Conservation (phyloP, 2,797 vertebrate species). For the Lophius americanus region DNA sequence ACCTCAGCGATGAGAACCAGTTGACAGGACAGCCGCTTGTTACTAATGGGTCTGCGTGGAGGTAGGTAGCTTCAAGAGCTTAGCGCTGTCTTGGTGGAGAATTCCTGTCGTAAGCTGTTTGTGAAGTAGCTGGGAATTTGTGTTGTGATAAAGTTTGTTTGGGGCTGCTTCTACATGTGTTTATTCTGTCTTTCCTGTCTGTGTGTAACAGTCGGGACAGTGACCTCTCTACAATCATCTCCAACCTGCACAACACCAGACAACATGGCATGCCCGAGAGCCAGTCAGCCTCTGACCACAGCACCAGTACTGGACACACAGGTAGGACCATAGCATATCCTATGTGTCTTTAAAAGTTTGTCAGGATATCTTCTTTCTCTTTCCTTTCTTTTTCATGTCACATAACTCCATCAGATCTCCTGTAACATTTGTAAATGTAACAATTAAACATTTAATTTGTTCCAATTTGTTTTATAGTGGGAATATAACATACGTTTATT, state of each 20-base stretch:
- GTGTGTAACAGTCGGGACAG: conserved; percentile 88
- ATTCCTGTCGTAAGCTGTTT: conserved; percentile 48
- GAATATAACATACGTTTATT: conserved; percentile 80
- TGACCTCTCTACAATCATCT: conserved; percentile 94
- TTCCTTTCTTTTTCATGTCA: not conserved
- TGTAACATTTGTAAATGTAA: conserved; percentile 59
- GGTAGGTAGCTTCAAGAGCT: conserved; percentile 37
- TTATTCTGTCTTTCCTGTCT: conserved; percentile 39
- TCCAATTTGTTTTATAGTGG: conserved; percentile 79
- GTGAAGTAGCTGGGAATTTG: conserved; percentile 17
- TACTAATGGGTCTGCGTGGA: conserved; percentile 52
- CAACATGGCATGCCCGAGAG: conserved; percentile 96
- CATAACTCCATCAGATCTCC: conserved; percentile 18
- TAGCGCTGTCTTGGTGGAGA: conserved; percentile 35
- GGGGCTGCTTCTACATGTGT: conserved; percentile 28
- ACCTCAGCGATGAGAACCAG: conserved; percentile 65
- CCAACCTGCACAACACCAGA: conserved; percentile 93
- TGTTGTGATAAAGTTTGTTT: conserved; percentile 32
- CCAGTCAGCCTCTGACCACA: conserved; percentile 90
- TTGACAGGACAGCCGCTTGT: conserved; percentile 64
- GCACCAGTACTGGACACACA: conserved; percentile 87
- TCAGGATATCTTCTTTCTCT: conserved; percentile 10
- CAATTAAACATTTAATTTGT: conserved; percentile 72
- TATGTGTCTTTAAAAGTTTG: not conserved
- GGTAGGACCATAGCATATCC: conserved; percentile 81